These are phyloP conservation scores for Neogobius melanostomus DNA, from an alignment of 2,113 vertebrate genomes.

Conservation along the genomic window DNA sequence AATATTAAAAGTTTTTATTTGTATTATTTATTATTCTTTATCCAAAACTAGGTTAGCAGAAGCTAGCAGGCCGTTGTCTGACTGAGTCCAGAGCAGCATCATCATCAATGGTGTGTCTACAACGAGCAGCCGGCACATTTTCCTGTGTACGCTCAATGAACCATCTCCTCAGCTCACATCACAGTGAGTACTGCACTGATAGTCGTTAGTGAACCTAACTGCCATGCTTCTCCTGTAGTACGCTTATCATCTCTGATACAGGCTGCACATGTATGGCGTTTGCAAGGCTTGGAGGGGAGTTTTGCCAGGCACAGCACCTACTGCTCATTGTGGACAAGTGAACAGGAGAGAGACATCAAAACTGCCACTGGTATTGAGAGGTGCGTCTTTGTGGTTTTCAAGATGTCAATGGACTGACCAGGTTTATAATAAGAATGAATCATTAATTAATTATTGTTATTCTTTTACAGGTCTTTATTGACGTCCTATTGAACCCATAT, in stretches of 20 bases:
- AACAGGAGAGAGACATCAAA: slow-evolving; percentile 68
- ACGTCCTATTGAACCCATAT: slow-evolving; percentile 64
- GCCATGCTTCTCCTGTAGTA: not conserved
- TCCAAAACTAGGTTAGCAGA: slow-evolving; percentile 45
- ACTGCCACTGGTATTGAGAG: slow-evolving; percentile 49
- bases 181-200: slow-evolving; percentile 47
- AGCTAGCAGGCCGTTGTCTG: slow-evolving; percentile 63
- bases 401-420: too few relatives aligned
- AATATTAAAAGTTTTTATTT: too few relatives aligned
- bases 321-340: slow-evolving; percentile 93
- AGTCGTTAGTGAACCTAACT: not conserved
- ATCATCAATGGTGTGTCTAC: slow-evolving; percentile 80
- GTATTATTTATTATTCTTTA: not conserved
- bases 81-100: slow-evolving; percentile 52
- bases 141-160: slow-evolving; percentile 71
- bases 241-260: slow-evolving; percentile 61
- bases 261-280: slow-evolving; percentile 98
- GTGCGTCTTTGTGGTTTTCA: slow-evolving; percentile 15
- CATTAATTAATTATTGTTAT: not conserved
- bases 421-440: not conserved
- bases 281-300: slow-evolving; percentile 94
- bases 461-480: slow-evolving; percentile 53
- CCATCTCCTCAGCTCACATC: slow-evolving; percentile 62
- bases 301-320: slow-evolving; percentile 99
- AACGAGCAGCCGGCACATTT: slow-evolving; percentile 71